A percentile compares a stretch with the other conserved stretches of the same genome.
Evolutionary conservation across 2,888 invertebrate genomes (phyloP).

Genomic region (Amphipyra berbera): DNA sequence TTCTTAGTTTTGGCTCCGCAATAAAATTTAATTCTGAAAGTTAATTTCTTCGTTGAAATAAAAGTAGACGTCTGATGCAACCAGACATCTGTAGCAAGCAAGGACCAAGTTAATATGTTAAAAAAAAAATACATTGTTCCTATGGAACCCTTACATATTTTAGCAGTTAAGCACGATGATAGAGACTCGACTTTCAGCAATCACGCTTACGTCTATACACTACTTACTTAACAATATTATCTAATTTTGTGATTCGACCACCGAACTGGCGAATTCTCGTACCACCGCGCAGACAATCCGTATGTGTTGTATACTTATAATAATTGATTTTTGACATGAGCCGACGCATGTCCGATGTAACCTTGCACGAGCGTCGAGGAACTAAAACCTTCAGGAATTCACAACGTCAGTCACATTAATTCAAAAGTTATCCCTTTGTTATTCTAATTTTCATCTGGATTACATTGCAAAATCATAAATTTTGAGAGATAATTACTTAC

Average conservation of each 20-base stretch:
- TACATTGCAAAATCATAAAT: not conserved
- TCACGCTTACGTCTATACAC: slow-evolving; percentile 33
- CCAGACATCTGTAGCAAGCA: not conserved
- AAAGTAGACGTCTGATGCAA: not conserved
- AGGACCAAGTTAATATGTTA: slow-evolving; percentile 4
- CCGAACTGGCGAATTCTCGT: slow-evolving; percentile 20
- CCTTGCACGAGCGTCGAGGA: slow-evolving; percentile 10
- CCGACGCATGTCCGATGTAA: slow-evolving; percentile 6
- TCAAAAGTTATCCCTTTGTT: slow-evolving; percentile 2
- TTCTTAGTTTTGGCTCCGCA: too few relatives aligned
- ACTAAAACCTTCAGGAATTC: slow-evolving; percentile 15
- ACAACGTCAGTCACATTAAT: slow-evolving; percentile 13
- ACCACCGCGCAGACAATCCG: slow-evolving; percentile 36
- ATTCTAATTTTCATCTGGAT: not conserved
- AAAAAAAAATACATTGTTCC: slow-evolving; percentile 6
- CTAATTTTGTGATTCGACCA: slow-evolving; percentile 48
- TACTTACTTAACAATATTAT: slow-evolving; percentile 42
- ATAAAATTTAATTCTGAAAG: not conserved
- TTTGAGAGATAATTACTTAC: slow-evolving; percentile 9
- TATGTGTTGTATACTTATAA: slow-evolving; percentile 10
- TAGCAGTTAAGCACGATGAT: slow-evolving; percentile 19
- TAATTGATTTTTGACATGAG: slow-evolving; percentile 42
- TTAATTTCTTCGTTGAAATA: not conserved
- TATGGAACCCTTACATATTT: slow-evolving; percentile 29
- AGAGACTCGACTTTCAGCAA: slow-evolving; percentile 29